Base-by-base conservation (phyloP, 2,113 vertebrate genomes). In the Tricholaema leucomelas region DNA sequence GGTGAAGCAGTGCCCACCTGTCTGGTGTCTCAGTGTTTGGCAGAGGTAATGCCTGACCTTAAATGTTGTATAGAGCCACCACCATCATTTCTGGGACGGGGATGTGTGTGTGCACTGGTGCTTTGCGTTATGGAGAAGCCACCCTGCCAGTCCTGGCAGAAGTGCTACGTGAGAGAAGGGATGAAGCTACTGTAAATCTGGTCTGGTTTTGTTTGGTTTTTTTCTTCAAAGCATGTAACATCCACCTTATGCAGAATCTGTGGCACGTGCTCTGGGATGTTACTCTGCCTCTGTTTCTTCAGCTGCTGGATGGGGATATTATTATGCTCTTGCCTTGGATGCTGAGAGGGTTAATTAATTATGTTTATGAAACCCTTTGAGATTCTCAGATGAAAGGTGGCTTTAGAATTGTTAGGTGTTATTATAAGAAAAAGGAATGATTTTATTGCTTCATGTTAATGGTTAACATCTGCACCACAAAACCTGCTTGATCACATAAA, bases 401-500 rank as follows among this genome's bases (percentile, higher is more conserved):
- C 85, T 91, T 95, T 92, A 74, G 91, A 94, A 96, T 80, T 93
- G 92, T 92, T 95, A 96, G 89, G 81, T 87, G 85, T 94, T 96
- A 94, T 91, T 96, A 96, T 96, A 96, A 93, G 94, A 85, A 94
- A 88, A 94, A 92, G 88, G 93, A 78, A 93, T 94, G 69, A 90
- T 96, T 93, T 94, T 95, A 94, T 96, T 94, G 91, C 91, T 93
- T 94, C 90, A 80, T 89, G 90, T 92, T 93, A 96, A 95, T 95
- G 86, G 93, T 96, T 97, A 94, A 96, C 94, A 96, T 96, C 92
- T 95, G 93, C 87, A 95, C 94, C 87, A 85, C 95, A 96, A 96
- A 96, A 94, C 91, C 92, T 95, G 86, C 92, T 96, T 94, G 96
- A 96, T 97, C 93, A 86, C 92, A 94, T 96, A 95, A 94, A 96